Evolutionary conservation across 2,797 vertebrate species (phyloP).

Genomic region (Alosa sapidissima): DNA sequence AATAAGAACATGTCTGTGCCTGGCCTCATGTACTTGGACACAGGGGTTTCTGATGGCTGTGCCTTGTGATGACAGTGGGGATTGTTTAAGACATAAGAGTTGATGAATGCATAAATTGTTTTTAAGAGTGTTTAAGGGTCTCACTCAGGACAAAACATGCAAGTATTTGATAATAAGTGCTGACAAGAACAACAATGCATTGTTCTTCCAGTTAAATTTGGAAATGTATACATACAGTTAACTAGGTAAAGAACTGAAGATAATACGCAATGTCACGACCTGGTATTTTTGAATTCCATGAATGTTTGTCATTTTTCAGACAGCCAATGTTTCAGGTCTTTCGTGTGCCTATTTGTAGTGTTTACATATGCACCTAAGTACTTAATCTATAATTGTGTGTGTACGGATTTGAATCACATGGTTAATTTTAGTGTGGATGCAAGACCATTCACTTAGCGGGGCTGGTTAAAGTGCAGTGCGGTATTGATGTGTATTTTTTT

Average conservation of each 20-base stretch:
- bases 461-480: not conserved
- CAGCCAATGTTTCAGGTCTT: not conserved
- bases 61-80: not conserved
- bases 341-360: not conserved
- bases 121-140: not conserved
- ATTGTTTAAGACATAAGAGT: too few relatives aligned
- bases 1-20: not conserved
- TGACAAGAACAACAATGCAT: not conserved
- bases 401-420: not conserved
- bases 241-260: not conserved
- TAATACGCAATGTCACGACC: not conserved
- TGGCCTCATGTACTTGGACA: not conserved
- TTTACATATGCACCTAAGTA: not conserved
- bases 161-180: not conserved
- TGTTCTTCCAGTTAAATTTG: too few relatives aligned
- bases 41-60: not conserved
- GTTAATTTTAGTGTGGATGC: not conserved
- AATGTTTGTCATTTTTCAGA: not conserved
- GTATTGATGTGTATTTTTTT: slow-evolving; percentile 13
- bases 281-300: not conserved
- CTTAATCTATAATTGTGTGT: not conserved
- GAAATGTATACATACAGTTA: too few relatives aligned
- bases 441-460: slow-evolving; percentile 11
- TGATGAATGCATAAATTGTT: not conserved
- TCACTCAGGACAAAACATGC: not conserved